Evolutionary conservation across 2,888 invertebrate genomes (phyloP).

Genomic region (Amblyjoppa fuscipennis): DNA sequence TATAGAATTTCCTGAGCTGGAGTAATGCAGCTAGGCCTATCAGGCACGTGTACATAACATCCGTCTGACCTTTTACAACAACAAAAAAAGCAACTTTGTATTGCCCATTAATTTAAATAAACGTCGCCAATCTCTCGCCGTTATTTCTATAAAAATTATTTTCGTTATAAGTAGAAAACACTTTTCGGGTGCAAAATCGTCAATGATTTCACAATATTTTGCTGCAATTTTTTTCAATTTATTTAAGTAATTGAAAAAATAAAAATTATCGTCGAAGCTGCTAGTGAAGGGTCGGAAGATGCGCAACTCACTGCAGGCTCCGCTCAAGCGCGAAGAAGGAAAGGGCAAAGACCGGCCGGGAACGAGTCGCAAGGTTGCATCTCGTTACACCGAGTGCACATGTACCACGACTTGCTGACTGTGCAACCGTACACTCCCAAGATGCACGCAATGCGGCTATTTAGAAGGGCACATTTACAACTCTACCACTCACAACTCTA

Average conservation of each 20-base stretch:
- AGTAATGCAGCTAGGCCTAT: neutral
- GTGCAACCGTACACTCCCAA: neutral
- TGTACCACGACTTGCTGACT: neutral
- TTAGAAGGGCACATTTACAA: too few relatives aligned
- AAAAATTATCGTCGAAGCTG: neutral
- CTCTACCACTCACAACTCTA: too few relatives aligned
- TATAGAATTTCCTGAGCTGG: neutral
- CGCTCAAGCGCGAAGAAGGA: neutral
- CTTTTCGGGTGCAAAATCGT: too few relatives aligned
- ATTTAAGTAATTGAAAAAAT: neutral
- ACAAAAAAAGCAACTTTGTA: too few relatives aligned
- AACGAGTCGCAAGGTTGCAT: neutral
- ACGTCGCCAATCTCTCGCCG: too few relatives aligned
- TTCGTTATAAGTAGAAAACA: too few relatives aligned
- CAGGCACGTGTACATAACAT: neutral
- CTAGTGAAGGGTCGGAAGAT: neutral
- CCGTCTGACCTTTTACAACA: neutral
- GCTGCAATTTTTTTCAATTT: neutral
- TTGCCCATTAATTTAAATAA: too few relatives aligned
- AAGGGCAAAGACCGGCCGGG: conserved; percentile 5
- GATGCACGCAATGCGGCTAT: neutral
- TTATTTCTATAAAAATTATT: too few relatives aligned
- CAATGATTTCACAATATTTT: too few relatives aligned
- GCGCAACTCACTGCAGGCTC: neutral
- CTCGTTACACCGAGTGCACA: neutral